phyloP scores from a whole-genome alignment of 2,888 invertebrate genomes.

The Sialis fuliginosa region DNA sequence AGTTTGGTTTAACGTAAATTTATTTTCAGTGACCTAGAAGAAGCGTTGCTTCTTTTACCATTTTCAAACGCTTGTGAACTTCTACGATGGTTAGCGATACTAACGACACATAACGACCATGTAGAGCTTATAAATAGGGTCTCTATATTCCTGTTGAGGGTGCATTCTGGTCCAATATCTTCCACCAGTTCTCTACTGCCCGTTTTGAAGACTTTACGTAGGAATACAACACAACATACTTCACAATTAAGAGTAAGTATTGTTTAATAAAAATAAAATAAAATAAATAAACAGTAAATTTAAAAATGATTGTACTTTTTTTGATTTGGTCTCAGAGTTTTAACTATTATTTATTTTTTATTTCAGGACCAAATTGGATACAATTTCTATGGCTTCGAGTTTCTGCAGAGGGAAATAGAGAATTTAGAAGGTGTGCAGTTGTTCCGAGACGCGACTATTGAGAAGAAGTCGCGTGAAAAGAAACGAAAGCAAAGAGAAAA shows the following conservation, averaged over 20 bases:
- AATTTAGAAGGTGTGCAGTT: conserved; percentile 54
- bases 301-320: background rate
- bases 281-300: background rate
- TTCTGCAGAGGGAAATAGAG: conserved; percentile 59
- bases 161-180: conserved; percentile 65
- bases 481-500: conserved; percentile 40
- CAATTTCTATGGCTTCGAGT: conserved; percentile 67
- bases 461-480: conserved; percentile 42
- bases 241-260: conserved; percentile 39
- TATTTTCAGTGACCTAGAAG: conserved; percentile 66
- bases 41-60: conserved; percentile 70
- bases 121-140: conserved; percentile 63
- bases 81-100: conserved; percentile 46
- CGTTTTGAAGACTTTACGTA: conserved; percentile 41
- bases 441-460: conserved; percentile 56
- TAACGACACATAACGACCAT: conserved; percentile 50
- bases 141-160: conserved; percentile 53
- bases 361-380: conserved; percentile 66
- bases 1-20: conserved; percentile 3
- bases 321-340: background rate
- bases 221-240: conserved; percentile 35
- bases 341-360: conserved; percentile 2
- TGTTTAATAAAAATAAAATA: conserved; percentile 1
- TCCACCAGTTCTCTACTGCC: conserved; percentile 50
- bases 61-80: conserved; percentile 66